Evolutionary conservation across 2,888 invertebrate genomes (phyloP), one percentile per base, ranked within the genome.

Genomic region (Ophion slaviceki): DNA sequence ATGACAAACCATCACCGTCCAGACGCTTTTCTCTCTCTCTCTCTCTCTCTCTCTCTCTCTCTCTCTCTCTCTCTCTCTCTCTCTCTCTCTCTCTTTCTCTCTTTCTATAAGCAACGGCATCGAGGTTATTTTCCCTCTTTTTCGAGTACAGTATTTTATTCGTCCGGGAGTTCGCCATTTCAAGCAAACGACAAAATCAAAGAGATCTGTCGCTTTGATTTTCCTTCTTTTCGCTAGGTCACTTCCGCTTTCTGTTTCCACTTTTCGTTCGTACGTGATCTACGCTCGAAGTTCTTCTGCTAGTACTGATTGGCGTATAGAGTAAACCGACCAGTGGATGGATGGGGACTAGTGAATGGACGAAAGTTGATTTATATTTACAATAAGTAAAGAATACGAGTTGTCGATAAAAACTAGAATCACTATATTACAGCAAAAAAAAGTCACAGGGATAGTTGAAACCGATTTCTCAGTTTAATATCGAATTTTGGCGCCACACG

Each of bases 1-100:
- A 71, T 71, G 71, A 79, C 79, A 79, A 79, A 79, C 71, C 71
- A 53, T 71, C 77, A 59, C 47, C 20, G 67, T 36, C 59, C 70
- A 79, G 71, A 79, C 70, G 79, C 10, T 47, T 14, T 10, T 47
- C 47, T 47, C 11, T 47, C 47, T 47, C 47, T 47, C 47, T 47
- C 47, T 47, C 61, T 61, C n/a, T 59, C 59, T 7, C 59, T 59
- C 47, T n/a, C n/a, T n/a, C n/a, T n/a, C n/a, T n/a, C n/a, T n/a
- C n/a, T n/a, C n/a, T n/a, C n/a, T 47, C 47, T 47, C 11, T 47
- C 47, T 47, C 47, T 47, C 47, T 47, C 47, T 47, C 61, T 61
- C 20, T 59, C 59, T 11, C 59, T 59, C 59, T 59, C 20, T 59
- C n/a, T 59, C 59, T 7, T 2, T 2, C 11, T 11, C 11, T 45